Base-by-base conservation (phyloP, 2,113 vertebrate genomes). In the Podarcis raffonei region DNA sequence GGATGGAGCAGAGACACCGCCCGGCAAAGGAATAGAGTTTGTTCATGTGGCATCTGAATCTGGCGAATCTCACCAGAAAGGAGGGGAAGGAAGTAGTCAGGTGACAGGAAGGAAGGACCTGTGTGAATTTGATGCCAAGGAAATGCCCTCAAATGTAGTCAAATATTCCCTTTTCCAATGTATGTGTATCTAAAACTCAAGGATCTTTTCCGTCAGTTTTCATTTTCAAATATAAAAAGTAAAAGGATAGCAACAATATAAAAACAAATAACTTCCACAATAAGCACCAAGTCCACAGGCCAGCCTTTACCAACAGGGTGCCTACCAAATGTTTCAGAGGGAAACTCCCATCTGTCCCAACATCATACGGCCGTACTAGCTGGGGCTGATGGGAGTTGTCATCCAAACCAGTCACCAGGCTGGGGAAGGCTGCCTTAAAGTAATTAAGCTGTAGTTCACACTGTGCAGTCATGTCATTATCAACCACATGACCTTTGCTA, bases 381-480 rank as follows among this genome's bases (percentile, higher is more conserved):
- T 53, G 48, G 48, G 11, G 48, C 48, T 53, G 2, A 53, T 53
- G 48, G 48, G 48, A 53, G 48, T 27, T 23, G 27, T 23, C 66
- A 69, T 22, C 66, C 66, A 23, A 22, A 25, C 66, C 66, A 25
- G 20, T 53, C 48, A 53, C 48, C 48, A 53, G 48, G 48, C 48
- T 53, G 48, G 48, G 0, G 48, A 53, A 53, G 48, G 48, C 48
- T 30, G 12, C 69, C 69, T 71, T 32, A 72, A 72, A 72, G 30
- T 32, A 72, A 16, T 15, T 74, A 12, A 42, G 22, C 23, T 65
- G 6, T 53, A 59, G 69, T 9, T 2, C 1, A 27, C 57, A 69
- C n/a, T 57, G 39, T 20, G 2, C 0, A 0, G 0, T 32, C 48
- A 6, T 7, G 23, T 75, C 68, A 89, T 39, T 62, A 84, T 39